Evolutionary conservation across 2,113 vertebrate genomes (phyloP), one percentile per base, ranked within the genome.

Genomic region (Chionis minor): DNA sequence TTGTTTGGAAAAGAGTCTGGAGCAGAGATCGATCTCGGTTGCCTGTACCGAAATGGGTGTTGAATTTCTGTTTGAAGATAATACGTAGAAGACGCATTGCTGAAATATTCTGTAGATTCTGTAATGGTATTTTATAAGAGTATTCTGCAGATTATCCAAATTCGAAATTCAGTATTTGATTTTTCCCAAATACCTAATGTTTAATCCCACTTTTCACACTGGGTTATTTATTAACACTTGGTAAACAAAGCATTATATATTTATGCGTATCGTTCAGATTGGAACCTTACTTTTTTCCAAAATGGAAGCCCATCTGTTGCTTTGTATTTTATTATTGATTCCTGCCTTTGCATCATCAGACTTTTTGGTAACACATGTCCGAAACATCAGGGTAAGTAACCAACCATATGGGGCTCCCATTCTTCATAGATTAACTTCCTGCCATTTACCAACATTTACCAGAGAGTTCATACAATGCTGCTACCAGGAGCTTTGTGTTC

Each of bases 371-470:
- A 63, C 86, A 85, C 96, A 49, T 44, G 51, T 95, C 90, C 97
- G 94, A 95, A 93, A 90, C 87, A 74, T 62, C n/a, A 90, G 97
- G 98, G 98, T 98, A 98, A 88, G 98, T 97, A 92, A 77, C 33
- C 67, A 90, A 45, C 54, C 7, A 4, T n/a, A 6, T 40, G 77
- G 28, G 35, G 12, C 73, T 94, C 40, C 24, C 26, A 27, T n/a
- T 88, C 35, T 52, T 94, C 21, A 5, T 40, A 80, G 30, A 56
- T 91, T 91, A 42, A 33, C 49, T 73, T 90, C 40, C 70, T 91
- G 42, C 16, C 19, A 15, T 79, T 87, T 89, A 35, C 54, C 38
- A 66, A 6, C 62, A 40, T 79, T 88, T 94, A 52, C 67, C 33
- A 63, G 52, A 35, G 52, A 78, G 65, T 47, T 93, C 49, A 12